Evolutionary conservation across 1,140 invertebrate genomes (phyloP).

Genomic region (Drosophila persimilis): DNA sequence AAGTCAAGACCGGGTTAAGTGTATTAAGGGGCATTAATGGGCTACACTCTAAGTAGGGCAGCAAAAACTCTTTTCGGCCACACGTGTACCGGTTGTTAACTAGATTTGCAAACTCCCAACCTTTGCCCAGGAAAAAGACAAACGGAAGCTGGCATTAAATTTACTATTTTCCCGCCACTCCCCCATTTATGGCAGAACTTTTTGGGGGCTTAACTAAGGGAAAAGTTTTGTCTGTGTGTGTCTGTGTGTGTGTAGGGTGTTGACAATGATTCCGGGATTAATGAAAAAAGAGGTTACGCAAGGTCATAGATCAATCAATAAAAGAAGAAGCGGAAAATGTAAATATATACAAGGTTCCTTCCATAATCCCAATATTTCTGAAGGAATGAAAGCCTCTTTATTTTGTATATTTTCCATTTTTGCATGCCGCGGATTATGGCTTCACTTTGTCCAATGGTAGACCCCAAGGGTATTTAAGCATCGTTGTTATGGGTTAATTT

Average conservation of each 20-base stretch:
- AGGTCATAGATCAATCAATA: no score
- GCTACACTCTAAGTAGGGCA: conserved; percentile 18
- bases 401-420: neutral
- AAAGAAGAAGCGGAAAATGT: no score
- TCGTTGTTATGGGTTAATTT: conserved; percentile 9
- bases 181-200: conserved; percentile 44
- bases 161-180: conserved; percentile 20
- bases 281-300: no score
- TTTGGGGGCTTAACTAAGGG: conserved; percentile 8
- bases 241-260: no score
- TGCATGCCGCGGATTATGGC: conserved; percentile 16
- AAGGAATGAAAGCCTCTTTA: no score
- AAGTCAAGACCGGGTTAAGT: conserved; percentile 53
- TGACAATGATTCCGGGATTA: no score
- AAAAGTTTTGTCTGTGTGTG: conserved; percentile 21
- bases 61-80: conserved; percentile 43
- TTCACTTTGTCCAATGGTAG: conserved; percentile 27
- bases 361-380: no score
- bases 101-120: conserved; percentile 28
- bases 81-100: conserved; percentile 67
- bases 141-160: conserved; percentile 27
- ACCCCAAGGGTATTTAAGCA: conserved; percentile 23
- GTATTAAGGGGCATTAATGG: conserved; percentile 70
- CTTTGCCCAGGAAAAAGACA: neutral
- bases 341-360: no score